These are phyloP conservation scores for Drosophila anomalata DNA, from an alignment of 2,888 invertebrate genomes.

Conservation along the genomic window DNA sequence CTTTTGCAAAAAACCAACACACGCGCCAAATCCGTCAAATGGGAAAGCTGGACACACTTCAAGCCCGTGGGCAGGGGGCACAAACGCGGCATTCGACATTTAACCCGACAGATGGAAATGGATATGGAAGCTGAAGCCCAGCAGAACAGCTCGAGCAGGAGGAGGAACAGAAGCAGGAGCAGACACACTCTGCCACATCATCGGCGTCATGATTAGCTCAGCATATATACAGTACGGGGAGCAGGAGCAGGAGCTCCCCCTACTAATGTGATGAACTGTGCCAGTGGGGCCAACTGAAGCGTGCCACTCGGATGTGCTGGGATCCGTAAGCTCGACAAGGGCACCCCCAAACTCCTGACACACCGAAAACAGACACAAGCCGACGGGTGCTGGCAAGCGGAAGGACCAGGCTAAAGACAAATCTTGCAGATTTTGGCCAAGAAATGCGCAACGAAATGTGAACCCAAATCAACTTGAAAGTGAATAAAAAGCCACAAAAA, in stretches of 20 bases:
- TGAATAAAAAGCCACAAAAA: constrained; percentile 31
- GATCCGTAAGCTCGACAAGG: constrained; percentile 39
- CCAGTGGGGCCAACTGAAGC: constrained; percentile 38
- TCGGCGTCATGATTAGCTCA: constrained; percentile 53
- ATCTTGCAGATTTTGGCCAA: constrained; percentile 69
- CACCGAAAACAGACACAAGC: constrained; percentile 18
- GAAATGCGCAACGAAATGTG: constrained; percentile 65
- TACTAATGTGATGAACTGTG: constrained; percentile 60
- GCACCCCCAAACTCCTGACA: too few relatives aligned
- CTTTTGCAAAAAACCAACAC: too few relatives aligned
- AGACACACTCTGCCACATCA: constrained; percentile 38
- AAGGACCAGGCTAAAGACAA: constrained; percentile 42
- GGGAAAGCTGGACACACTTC: too few relatives aligned
- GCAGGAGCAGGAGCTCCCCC: not conserved
- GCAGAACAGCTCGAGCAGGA: not conserved
- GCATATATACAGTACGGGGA: constrained; percentile 20
- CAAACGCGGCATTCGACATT: constrained; percentile 39
- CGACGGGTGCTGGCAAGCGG: constrained; percentile 34
- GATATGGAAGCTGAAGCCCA: constrained; percentile 24
- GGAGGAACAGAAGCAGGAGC: not conserved
- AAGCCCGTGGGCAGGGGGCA: constrained; percentile 8
- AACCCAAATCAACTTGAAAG: constrained; percentile 56
- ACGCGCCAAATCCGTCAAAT: too few relatives aligned
- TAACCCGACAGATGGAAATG: constrained; percentile 43
- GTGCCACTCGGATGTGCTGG: constrained; percentile 18